Evolutionary conservation across 2,888 invertebrate genomes (phyloP), one percentile per base, ranked within the genome.

Genomic region (Drosophila ustulata): DNA sequence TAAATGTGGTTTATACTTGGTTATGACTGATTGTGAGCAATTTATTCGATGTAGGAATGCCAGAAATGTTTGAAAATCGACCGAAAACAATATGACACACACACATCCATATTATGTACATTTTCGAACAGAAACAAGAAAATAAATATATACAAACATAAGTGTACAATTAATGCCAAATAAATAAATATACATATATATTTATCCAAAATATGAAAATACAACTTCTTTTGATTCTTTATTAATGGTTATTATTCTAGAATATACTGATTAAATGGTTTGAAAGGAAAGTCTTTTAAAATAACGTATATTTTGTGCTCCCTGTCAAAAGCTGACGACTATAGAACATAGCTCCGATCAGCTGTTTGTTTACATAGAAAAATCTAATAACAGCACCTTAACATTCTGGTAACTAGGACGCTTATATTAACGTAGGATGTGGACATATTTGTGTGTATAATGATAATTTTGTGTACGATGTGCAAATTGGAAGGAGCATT

Each of bases 1-100:
- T 71, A 39, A 66, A 64, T 66, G 57, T 74, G 65, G 64, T 67
- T 63, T 66, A 52, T 62, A 63, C 62, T 75, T 75, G 63, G 63
- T 71, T 75, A 71, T 71, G 79, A 82, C 82, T 80, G 81, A 81
- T 69, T 70, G 70, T 75, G 69, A 76, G 71, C 67, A 82, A 83
- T 74, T 82, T 71, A 67, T 75, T 62, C 52, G 47, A 53, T 63
- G 47, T 69, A 46, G 50, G 30, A 50, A 62, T 47, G 47, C 37
- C 55, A 66, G 45, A 51, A 45, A 49, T 55, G 57, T 72, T 78
- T 66, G 45, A 53, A 73, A 62, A 68, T 28, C 13, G 51, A 49
- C 64, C 55, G 52, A 70, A 52, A 61, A 50, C 30, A 43, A 66
- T 56, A 55, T 49, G 46, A 72, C 56, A 65, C 61, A 37, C 11